Percentiles rank a stretch among this genome's conserved stretches.
Conservation (phyloP, 2,797 vertebrate genomes). For the Rhabdomys pumilio region DNA sequence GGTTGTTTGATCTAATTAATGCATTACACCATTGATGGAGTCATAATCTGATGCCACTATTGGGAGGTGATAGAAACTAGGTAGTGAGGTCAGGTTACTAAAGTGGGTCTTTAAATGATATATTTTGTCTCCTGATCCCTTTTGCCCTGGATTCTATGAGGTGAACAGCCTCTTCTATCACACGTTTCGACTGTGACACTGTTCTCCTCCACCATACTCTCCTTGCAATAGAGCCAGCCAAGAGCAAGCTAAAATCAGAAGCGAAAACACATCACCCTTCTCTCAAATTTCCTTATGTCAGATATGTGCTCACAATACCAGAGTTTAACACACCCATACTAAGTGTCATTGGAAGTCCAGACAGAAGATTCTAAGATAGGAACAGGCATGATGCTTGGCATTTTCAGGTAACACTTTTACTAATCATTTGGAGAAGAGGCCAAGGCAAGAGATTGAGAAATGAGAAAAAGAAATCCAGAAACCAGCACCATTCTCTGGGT, state of each 20-base stretch:
- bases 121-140: background rate
- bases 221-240: background rate
- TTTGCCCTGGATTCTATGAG: background rate
- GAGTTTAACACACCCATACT: background rate
- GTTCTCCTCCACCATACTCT: background rate
- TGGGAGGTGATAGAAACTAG: background rate
- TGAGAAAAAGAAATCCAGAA: background rate
- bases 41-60: background rate
- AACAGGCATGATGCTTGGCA: background rate
- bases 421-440: background rate
- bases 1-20: background rate
- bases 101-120: background rate
- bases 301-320: background rate
- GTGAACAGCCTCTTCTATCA: background rate
- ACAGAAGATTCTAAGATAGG: background rate
- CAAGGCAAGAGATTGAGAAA: background rate
- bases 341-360: background rate
- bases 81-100: background rate
- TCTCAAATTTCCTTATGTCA: background rate
- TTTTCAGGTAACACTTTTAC: background rate
- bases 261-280: background rate
- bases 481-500: background rate
- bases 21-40: background rate
- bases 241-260: background rate
- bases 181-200: no score